These are phyloP conservation scores for Calidris pugnax DNA, from an alignment of 2,113 vertebrate species.

Conservation along the genomic window DNA sequence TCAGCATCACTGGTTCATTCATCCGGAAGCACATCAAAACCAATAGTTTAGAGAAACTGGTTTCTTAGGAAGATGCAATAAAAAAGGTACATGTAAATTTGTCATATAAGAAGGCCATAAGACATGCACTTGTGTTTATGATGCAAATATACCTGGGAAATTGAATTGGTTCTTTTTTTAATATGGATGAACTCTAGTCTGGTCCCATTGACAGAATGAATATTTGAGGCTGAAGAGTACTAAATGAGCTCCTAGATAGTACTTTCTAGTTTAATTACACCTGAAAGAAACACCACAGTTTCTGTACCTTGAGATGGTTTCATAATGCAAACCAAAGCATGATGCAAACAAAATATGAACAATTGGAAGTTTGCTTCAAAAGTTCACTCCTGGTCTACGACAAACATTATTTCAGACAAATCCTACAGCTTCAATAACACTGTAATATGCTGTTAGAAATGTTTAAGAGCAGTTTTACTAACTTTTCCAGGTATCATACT, in stretches of 20 bases:
- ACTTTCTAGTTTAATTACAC: neutral
- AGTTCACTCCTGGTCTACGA: neutral
- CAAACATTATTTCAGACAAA: neutral
- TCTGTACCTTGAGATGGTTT: neutral
- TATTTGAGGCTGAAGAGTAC: neutral
- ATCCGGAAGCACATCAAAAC: neutral
- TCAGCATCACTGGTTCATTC: neutral
- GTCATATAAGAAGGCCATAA: neutral
- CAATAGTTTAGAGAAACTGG: accelerated
- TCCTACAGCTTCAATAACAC: neutral
- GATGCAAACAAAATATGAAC: neutral
- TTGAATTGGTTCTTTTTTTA: neutral
- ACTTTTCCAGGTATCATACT: neutral
- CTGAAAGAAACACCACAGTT: neutral
- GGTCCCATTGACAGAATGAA: neutral
- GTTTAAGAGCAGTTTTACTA: neutral
- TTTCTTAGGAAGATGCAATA: neutral
- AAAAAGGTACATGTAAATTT: neutral
- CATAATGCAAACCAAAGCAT: neutral
- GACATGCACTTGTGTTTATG: neutral
- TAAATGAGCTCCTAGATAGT: neutral
- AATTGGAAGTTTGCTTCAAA: neutral
- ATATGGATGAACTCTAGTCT: neutral
- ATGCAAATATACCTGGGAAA: neutral
- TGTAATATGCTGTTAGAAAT: neutral